Evolutionary conservation across 2,888 invertebrate genomes (phyloP).

Genomic region (Meiosimyza platycephala): DNA sequence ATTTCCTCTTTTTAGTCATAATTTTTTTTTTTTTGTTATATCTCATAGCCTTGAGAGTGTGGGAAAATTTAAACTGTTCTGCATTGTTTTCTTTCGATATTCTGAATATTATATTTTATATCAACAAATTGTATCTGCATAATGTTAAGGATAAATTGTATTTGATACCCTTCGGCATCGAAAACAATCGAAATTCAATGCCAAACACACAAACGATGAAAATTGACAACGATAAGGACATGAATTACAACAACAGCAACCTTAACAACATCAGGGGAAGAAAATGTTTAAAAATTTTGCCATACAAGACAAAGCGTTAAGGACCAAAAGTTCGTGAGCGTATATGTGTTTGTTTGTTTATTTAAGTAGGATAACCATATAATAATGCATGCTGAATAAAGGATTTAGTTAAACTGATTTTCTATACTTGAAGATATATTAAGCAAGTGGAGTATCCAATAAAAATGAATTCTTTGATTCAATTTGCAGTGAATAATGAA

Average conservation of each 20-base stretch:
- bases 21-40: not conserved
- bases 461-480: slow-evolving; percentile 39
- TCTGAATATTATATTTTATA: slow-evolving; percentile 38
- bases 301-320: slow-evolving; percentile 9
- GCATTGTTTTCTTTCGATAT: slow-evolving; percentile 25
- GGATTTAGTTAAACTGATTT: slow-evolving; percentile 63
- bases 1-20: not conserved
- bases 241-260: slow-evolving; percentile 41
- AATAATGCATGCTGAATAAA: slow-evolving; percentile 56
- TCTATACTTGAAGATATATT: slow-evolving; percentile 28
- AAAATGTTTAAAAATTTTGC: slow-evolving; percentile 11
- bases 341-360: slow-evolving; percentile 13
- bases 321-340: not conserved
- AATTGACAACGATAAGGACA: slow-evolving; percentile 41
- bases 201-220: slow-evolving; percentile 37
- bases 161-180: slow-evolving; percentile 47
- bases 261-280: slow-evolving; percentile 33
- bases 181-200: slow-evolving; percentile 61
- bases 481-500: slow-evolving; percentile 42
- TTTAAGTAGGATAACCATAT: slow-evolving; percentile 9
- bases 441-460: slow-evolving; percentile 31
- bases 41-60: not conserved
- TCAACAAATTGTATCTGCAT: slow-evolving; percentile 37
- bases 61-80: slow-evolving; percentile 8
- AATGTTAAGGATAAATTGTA: slow-evolving; percentile 46